A percentile compares a stretch with the other conserved stretches of the same genome.
These are phyloP conservation scores for Lampropteryx suffumata DNA, from an alignment of 2,888 invertebrate species.

Conservation along the genomic window DNA sequence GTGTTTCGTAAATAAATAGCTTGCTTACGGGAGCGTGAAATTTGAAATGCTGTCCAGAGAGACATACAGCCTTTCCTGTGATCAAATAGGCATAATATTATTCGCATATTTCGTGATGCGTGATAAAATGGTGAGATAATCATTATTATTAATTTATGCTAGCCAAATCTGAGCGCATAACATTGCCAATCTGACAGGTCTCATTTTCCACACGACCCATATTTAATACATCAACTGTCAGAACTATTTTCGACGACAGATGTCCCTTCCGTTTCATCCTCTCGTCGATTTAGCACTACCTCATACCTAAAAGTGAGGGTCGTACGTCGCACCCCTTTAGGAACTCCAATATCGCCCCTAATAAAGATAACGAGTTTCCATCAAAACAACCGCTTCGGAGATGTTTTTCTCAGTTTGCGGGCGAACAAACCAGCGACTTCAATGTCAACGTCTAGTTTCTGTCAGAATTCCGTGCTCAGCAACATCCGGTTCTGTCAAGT, in stretches of 20 bases:
- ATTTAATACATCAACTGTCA: too few relatives aligned
- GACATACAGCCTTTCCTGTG: conserved; percentile 13
- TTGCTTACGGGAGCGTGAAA: conserved; percentile 14
- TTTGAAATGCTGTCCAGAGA: conserved; percentile 15
- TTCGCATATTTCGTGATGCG: background rate
- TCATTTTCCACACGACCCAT: too few relatives aligned
- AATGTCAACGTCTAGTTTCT: background rate
- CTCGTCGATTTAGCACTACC: conserved; percentile 13
- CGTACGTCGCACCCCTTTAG: conserved; percentile 39
- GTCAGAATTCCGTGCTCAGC: too few relatives aligned
- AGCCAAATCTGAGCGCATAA: too few relatives aligned
- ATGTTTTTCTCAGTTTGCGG: conserved; percentile 42
- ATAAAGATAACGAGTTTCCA: conserved; percentile 55
- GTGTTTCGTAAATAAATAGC: conserved; percentile 12
- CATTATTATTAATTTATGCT: background rate
- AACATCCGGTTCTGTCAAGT: too few relatives aligned
- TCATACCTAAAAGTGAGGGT: conserved; percentile 7
- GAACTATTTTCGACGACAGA: conserved; percentile 1
- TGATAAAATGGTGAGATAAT: background rate
- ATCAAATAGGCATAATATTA: conserved; percentile 3
- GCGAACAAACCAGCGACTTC: conserved; percentile 15
- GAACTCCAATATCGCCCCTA: conserved; percentile 42
- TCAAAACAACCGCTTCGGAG: conserved; percentile 41
- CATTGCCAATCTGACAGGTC: too few relatives aligned
- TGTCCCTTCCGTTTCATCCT: background rate